Evolutionary conservation across 2,797 vertebrate genomes (phyloP).

Genomic region (Eulemur rubriventer): DNA sequence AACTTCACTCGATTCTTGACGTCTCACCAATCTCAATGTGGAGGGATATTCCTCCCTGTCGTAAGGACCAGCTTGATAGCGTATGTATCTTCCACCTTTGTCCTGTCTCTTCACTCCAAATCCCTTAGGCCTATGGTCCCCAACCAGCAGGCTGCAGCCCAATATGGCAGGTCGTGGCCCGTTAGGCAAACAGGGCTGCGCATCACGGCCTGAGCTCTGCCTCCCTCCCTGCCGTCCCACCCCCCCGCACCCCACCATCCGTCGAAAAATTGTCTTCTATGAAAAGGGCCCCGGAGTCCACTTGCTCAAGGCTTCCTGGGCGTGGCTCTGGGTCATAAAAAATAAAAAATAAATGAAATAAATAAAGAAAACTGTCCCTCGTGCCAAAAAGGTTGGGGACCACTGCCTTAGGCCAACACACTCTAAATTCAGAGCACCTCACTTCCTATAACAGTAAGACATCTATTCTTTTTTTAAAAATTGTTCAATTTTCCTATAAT

Average conservation of each 20-base stretch:
- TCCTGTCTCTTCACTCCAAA: background rate
- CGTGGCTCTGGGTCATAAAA: too few relatives aligned
- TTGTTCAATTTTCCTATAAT: background rate
- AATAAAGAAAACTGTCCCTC: too few relatives aligned
- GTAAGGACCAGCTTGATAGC: background rate
- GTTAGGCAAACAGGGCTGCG: too few relatives aligned
- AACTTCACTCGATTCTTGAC: background rate
- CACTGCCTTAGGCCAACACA: background rate
- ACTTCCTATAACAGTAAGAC: background rate
- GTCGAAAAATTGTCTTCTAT: too few relatives aligned
- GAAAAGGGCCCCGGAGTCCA: too few relatives aligned
- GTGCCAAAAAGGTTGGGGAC: too few relatives aligned
- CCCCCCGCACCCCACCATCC: fast-evolving
- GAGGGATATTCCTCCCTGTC: background rate
- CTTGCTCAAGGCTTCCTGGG: too few relatives aligned
- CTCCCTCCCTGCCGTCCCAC: too few relatives aligned
- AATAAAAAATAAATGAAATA: too few relatives aligned
- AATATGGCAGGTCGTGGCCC: too few relatives aligned
- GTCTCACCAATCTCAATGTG: background rate
- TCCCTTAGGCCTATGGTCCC: background rate
- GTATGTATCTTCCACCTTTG: background rate
- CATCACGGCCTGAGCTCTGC: too few relatives aligned
- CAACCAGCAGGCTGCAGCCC: too few relatives aligned
- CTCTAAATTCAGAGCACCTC: background rate
- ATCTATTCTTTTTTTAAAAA: background rate